These are phyloP conservation scores for Hafferia zeledoni DNA, from an alignment of 2,797 vertebrate species.

Conservation along the genomic window DNA sequence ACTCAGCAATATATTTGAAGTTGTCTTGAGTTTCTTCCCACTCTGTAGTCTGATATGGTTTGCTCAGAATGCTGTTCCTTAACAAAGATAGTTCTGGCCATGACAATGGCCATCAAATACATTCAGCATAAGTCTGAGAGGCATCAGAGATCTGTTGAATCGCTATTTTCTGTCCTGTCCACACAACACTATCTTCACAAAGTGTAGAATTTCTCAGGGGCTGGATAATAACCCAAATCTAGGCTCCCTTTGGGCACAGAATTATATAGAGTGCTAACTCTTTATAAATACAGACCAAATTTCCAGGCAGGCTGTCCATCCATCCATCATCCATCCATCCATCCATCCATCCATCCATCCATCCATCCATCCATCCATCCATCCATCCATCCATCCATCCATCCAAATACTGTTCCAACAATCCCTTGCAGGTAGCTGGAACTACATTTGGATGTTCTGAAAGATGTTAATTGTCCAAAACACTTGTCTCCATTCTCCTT, in stretches of 20 bases:
- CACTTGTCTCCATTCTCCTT: neutral
- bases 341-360: neutral
- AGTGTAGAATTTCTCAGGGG: neutral
- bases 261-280: neutral
- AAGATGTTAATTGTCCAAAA: neutral
- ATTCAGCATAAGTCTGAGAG: slow-evolving; percentile 6
- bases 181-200: neutral
- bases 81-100: neutral
- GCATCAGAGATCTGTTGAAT: neutral
- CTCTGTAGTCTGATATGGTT: neutral
- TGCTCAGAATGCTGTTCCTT: neutral
- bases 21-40: neutral
- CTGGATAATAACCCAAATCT: neutral
- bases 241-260: neutral
- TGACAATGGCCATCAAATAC: neutral
- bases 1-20: neutral
- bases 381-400: neutral
- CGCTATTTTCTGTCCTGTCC: neutral
- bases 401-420: neutral
- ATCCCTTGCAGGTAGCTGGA: neutral
- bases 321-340: neutral
- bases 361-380: no score
- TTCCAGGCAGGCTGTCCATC: neutral
- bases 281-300: neutral
- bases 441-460: neutral